Percentiles rank a stretch among this genome's conserved stretches.
Evolutionary conservation across 2,888 invertebrate genomes (phyloP).

Genomic region (Nudaria mundana): DNA sequence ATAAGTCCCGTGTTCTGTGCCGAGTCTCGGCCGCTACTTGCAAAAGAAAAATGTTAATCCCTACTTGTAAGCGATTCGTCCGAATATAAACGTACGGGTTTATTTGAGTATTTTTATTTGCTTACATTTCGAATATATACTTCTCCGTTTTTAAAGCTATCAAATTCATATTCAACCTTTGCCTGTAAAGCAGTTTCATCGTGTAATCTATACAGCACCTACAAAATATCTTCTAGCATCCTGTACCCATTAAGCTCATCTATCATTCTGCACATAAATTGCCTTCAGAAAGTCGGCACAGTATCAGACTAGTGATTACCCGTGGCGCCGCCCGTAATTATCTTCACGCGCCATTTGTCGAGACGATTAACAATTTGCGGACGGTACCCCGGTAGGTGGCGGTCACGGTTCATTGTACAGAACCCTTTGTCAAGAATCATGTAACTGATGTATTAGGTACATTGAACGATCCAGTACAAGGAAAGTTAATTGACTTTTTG

Average conservation of each 20-base stretch:
- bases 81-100: too few species aligned
- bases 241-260: constrained; percentile 5
- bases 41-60: too few species aligned
- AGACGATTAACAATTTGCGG: constrained; percentile 58
- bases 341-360: constrained; percentile 63
- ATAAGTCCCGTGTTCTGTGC: too few species aligned
- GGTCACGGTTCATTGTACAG: constrained; percentile 45
- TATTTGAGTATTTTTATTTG: too few species aligned
- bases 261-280: constrained; percentile 26
- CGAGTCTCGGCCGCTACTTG: too few species aligned
- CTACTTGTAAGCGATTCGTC: too few species aligned
- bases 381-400: constrained; percentile 28
- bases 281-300: constrained; percentile 16
- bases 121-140: too few species aligned
- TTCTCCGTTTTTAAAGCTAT: too few species aligned
- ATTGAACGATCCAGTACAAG: constrained; percentile 12
- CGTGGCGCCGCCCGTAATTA: constrained; percentile 51
- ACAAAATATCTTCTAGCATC: constrained; percentile 7
- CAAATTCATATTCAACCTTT: too few species aligned
- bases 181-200: too few species aligned
- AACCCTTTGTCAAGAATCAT: constrained; percentile 42
- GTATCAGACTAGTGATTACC: constrained; percentile 31
- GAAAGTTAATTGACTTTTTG: constrained; percentile 8
- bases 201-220: too few species aligned
- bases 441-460: constrained; percentile 26